Evolutionary conservation across 2,113 vertebrate species (phyloP).

Genomic region (Microcebus griseorufus): DNA sequence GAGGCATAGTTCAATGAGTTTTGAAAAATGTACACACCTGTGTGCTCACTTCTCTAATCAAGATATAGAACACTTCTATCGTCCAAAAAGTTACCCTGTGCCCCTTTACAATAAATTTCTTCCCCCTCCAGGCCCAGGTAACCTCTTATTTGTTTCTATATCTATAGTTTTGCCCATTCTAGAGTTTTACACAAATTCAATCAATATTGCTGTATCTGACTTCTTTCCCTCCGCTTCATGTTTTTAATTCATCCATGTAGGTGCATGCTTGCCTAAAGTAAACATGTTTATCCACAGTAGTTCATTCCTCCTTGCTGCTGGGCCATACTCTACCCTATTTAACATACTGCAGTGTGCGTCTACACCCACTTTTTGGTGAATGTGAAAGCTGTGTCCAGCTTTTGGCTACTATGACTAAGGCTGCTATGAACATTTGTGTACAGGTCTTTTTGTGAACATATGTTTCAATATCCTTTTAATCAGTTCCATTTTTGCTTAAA

Average conservation of each 20-base stretch:
- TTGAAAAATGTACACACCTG: neutral
- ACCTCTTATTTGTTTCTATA: neutral
- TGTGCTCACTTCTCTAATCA: neutral
- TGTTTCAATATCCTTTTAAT: neutral
- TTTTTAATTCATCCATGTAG: neutral
- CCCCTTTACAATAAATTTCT: neutral
- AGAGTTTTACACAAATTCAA: neutral
- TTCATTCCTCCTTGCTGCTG: neutral
- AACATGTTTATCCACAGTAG: neutral
- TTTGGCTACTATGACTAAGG: neutral
- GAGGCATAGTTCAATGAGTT: neutral
- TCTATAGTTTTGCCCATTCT: neutral
- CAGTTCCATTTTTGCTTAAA: slow-evolving; percentile 23
- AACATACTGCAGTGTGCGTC: neutral
- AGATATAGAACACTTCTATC: neutral
- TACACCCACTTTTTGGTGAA: neutral
- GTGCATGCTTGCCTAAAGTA: neutral
- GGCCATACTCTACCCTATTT: no score
- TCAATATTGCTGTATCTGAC: neutral
- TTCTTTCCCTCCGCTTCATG: neutral
- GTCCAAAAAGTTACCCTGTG: neutral
- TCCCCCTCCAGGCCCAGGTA: neutral
- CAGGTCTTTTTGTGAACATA: neutral
- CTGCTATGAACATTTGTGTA: neutral
- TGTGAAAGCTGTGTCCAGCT: neutral